These are phyloP conservation scores for Anoplius nigerrimus DNA, from an alignment of 2,888 invertebrate species.

Conservation along the genomic window DNA sequence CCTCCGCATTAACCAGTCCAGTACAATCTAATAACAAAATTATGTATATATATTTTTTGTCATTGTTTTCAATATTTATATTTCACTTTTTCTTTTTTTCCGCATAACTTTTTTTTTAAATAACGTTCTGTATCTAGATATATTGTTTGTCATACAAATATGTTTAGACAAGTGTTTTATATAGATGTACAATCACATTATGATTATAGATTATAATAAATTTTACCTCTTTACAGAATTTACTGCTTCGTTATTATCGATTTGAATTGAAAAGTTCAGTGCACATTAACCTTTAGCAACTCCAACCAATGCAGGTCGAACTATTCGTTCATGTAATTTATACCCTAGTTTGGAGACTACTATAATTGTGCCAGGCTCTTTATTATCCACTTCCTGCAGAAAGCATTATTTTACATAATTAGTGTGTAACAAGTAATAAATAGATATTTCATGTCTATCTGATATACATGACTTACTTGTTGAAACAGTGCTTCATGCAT, in stretches of 20 bases:
- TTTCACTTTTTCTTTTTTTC: too few relatives aligned
- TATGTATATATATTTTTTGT: background rate
- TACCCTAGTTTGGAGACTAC: conserved; percentile 97
- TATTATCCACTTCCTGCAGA: conserved; percentile 84
- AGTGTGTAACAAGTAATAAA: background rate
- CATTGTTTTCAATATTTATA: conserved; percentile 24
- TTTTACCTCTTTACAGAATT: too few relatives aligned
- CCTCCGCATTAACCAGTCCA: too few relatives aligned
- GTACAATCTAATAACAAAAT: too few relatives aligned
- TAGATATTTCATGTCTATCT: background rate
- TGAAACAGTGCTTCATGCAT: conserved; percentile 97
- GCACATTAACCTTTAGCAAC: conserved; percentile 83
- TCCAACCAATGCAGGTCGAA: conserved; percentile 97
- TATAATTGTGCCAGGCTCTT: conserved; percentile 90
- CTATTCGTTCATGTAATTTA: conserved; percentile 93
- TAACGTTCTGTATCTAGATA: background rate
- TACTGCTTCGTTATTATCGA: too few relatives aligned
- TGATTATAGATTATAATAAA: too few relatives aligned
- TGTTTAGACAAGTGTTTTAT: too few relatives aligned
- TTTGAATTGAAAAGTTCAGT: background rate
- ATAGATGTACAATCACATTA: too few relatives aligned
- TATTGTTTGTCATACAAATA: too few relatives aligned
- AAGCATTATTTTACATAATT: conserved; percentile 14
- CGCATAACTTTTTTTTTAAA: too few relatives aligned
- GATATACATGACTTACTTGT: conserved; percentile 79